phyloP scores from a whole-genome alignment of 2,888 invertebrate genomes.

The Penaeus monodon region DNA sequence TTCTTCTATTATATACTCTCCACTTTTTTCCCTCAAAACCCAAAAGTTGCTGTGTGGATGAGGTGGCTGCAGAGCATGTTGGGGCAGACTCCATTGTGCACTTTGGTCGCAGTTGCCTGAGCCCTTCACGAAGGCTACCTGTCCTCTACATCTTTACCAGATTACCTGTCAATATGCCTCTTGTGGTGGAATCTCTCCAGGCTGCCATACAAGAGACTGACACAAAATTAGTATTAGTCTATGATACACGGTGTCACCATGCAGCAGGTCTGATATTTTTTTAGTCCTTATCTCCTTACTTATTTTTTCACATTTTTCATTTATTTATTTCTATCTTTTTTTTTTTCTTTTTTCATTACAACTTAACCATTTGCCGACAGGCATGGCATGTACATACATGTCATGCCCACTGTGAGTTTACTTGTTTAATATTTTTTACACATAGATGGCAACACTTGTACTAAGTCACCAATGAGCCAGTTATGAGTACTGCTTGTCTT shows the following conservation, averaged over 20 bases:
- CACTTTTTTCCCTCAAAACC: neutral
- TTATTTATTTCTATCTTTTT: no score
- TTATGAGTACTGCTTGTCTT: no score
- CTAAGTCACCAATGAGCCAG: no score
- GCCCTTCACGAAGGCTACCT: slow-evolving; percentile 80
- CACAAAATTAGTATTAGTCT: slow-evolving; percentile 13
- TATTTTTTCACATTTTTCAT: no score
- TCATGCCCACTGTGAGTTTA: no score
- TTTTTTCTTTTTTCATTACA: no score
- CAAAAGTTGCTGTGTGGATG: slow-evolving; percentile 88
- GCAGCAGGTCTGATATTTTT: slow-evolving; percentile 9
- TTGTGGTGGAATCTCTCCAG: slow-evolving; percentile 1
- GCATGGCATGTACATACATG: no score
- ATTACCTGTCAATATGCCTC: slow-evolving; percentile 15
- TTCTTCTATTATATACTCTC: neutral
- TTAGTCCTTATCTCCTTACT: no score
- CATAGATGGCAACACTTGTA: no score
- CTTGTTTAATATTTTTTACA: no score
- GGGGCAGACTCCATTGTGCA: slow-evolving; percentile 88
- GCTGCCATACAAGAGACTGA: slow-evolving; percentile 7
- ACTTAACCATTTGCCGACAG: no score
- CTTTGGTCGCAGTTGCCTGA: slow-evolving; percentile 90
- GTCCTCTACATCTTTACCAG: slow-evolving; percentile 78
- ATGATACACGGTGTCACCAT: slow-evolving; percentile 48
- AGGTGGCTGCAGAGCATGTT: slow-evolving; percentile 89